Percentiles rank a stretch among this genome's conserved stretches.
phyloP scores from a whole-genome alignment of 2,888 invertebrate genomes.

The Eumerus sabulonum region DNA sequence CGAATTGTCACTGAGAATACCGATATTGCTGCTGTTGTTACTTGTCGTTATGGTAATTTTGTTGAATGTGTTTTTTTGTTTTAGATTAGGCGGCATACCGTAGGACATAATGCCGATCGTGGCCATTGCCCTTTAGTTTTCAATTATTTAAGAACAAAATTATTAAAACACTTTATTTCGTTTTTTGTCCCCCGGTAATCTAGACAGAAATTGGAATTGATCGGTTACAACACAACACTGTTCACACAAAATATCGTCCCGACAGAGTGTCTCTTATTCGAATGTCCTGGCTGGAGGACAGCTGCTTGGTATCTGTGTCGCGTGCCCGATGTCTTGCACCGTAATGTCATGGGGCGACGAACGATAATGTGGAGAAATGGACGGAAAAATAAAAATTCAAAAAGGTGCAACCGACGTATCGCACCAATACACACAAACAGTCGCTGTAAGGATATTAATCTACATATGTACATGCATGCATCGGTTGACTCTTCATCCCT shows the following conservation, averaged over 20 bases:
- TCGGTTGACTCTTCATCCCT: slow-evolving; percentile 76
- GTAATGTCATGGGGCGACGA: slow-evolving; percentile 80
- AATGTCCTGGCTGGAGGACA: slow-evolving; percentile 81
- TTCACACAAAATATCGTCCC: slow-evolving; percentile 41
- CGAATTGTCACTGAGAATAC: slow-evolving; percentile 71
- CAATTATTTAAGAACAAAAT: not conserved
- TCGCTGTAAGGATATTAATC: too few relatives aligned
- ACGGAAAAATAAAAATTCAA: slow-evolving; percentile 80
- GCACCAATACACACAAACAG: too few relatives aligned
- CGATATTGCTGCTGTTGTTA: slow-evolving; percentile 74
- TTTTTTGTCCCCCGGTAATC: not conserved
- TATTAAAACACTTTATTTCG: not conserved
- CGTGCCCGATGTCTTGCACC: slow-evolving; percentile 82
- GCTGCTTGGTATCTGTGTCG: slow-evolving; percentile 84
- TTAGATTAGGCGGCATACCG: slow-evolving; percentile 72
- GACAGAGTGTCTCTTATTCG: slow-evolving; percentile 52
- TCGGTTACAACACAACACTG: not conserved
- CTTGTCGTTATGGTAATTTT: slow-evolving; percentile 76
- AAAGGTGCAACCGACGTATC: slow-evolving; percentile 78
- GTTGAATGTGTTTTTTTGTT: slow-evolving; percentile 74
- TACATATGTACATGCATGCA: slow-evolving; percentile 58
- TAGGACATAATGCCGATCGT: slow-evolving; percentile 75
- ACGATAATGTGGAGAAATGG: slow-evolving; percentile 77
- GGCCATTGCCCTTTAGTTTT: slow-evolving; percentile 72
- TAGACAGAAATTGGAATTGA: slow-evolving; percentile 3